Percentiles rank a stretch among this genome's conserved stretches.
These are phyloP conservation scores for Drosophila nebulosa DNA, from an alignment of 1,140 invertebrate species.

Conservation along the genomic window DNA sequence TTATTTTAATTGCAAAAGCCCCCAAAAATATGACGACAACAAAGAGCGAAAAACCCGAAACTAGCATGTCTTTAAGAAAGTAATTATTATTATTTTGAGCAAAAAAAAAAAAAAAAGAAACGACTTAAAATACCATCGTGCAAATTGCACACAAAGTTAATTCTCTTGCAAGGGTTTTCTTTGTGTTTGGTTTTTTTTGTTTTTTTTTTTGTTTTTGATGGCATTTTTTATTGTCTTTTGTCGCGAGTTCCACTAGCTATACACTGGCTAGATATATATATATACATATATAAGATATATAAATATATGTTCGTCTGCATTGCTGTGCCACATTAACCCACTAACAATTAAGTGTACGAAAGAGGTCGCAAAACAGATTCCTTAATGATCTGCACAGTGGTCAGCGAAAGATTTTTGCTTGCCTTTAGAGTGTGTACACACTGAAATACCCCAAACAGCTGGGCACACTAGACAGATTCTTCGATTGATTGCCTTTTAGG, in stretches of 20 bases:
- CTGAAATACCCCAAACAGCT: too few relatives aligned
- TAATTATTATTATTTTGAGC: conserved; percentile 50
- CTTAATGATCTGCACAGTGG: background rate
- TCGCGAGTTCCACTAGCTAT: background rate
- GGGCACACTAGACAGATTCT: too few relatives aligned
- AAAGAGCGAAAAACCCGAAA: conserved; percentile 19
- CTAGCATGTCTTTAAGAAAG: conserved; percentile 50
- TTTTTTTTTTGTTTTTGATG: background rate
- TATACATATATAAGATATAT: background rate
- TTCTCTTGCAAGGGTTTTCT: background rate
- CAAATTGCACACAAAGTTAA: conserved; percentile 17
- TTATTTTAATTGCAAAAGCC: conserved; percentile 75
- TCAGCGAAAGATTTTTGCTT: background rate
- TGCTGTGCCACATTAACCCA: background rate
- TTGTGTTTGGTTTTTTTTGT: background rate
- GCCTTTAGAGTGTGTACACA: too few relatives aligned
- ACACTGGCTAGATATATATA: too few relatives aligned
- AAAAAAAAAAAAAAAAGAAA: background rate
- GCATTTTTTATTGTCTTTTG: background rate
- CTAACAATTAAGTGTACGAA: background rate
- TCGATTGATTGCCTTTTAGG: too few relatives aligned
- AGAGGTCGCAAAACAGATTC: background rate
- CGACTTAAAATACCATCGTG: conserved; percentile 19
- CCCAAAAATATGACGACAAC: conserved; percentile 37
- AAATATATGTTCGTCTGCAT: background rate